Conservation (phyloP, 2,888 invertebrate species). For the Argyresthia albistria region DNA sequence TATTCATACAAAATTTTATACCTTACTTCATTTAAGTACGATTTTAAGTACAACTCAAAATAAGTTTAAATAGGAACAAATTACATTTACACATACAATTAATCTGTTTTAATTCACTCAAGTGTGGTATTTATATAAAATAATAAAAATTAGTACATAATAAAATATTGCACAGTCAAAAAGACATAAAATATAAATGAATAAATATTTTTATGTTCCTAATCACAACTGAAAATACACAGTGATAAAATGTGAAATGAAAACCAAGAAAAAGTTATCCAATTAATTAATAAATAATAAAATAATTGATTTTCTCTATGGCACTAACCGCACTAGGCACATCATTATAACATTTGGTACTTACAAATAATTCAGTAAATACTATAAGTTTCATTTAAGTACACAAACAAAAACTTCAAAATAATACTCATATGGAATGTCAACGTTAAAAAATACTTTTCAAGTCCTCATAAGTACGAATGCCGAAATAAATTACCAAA, state of each 20-base stretch:
- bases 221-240: no score
- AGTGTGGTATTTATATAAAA: not conserved
- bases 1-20: not conserved
- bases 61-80: no score
- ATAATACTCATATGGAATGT: conserved; percentile 7
- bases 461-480: conserved; percentile 3
- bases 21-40: no score
- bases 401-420: conserved; percentile 6
- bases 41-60: no score
- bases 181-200: not conserved
- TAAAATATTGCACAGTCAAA: not conserved
- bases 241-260: not conserved
- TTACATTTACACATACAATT: no score
- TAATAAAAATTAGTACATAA: not conserved
- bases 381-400: not conserved
- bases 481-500: conserved; percentile 17
- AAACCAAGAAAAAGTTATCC: not conserved
- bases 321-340: no score
- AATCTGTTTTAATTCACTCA: not conserved
- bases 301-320: not conserved
- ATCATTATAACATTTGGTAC: no score
- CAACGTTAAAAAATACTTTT: not conserved
- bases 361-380: no score
- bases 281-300: not conserved
- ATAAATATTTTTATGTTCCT: not conserved